Percentiles rank a stretch among this genome's conserved stretches.
These are phyloP conservation scores for Cercocebus atys DNA, from an alignment of 2,113 vertebrate species.

Conservation along the genomic window DNA sequence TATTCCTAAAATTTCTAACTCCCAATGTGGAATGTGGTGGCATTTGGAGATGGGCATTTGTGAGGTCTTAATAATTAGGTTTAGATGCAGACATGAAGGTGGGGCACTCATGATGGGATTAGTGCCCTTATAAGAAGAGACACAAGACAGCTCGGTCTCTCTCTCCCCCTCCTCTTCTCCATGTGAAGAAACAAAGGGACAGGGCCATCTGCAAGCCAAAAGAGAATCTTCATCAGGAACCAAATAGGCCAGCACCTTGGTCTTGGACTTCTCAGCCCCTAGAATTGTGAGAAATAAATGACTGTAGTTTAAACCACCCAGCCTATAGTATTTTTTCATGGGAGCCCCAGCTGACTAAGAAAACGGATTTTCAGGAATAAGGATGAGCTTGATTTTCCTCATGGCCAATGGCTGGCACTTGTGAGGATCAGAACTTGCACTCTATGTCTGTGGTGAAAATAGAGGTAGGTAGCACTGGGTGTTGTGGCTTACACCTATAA, in stretches of 20 bases:
- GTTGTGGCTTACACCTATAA: no score
- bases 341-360: not conserved
- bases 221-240: not conserved
- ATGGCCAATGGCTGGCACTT: not conserved
- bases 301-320: not conserved
- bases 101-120: not conserved
- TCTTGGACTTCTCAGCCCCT: not conserved
- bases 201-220: not conserved
- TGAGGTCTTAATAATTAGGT: not conserved
- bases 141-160: not conserved
- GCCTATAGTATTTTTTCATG: no score
- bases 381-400: not conserved
- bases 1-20: not conserved
- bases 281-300: not conserved
- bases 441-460: not conserved
- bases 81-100: not conserved
- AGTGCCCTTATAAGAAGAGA: not conserved
- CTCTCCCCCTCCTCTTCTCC: not conserved
- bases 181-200: not conserved
- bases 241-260: not conserved
- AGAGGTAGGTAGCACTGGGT: not conserved
- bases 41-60: not conserved
- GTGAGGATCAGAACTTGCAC: not conserved
- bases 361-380: not conserved
- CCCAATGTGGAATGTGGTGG: not conserved